Evolutionary conservation across 2,888 invertebrate species (phyloP).

Genomic region (Thalpophila matura): DNA sequence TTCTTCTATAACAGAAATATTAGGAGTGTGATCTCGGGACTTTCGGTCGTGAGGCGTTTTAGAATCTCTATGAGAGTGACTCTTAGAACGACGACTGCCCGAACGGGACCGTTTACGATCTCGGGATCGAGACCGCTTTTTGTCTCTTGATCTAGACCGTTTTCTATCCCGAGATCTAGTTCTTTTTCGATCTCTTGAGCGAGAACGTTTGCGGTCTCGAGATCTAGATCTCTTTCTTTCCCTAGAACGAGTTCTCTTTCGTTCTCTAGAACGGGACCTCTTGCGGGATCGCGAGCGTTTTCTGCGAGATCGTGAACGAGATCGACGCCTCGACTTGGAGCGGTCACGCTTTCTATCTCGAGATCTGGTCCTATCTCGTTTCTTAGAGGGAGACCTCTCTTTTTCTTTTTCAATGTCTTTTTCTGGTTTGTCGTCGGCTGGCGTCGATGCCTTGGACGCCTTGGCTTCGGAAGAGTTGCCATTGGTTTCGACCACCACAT

Average conservation of each 20-base stretch:
- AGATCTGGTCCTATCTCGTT: conserved; percentile 86
- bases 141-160: conserved; percentile 86
- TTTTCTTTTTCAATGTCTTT: conserved; percentile 68
- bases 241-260: conserved; percentile 84
- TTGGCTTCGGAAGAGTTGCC: conserved; percentile 76
- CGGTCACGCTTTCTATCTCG: conserved; percentile 85
- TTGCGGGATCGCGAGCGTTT: conserved; percentile 87
- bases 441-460: conserved; percentile 79
- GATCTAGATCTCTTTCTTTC: conserved; percentile 91
- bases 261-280: conserved; percentile 82
- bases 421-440: conserved; percentile 74
- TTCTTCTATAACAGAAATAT: conserved; percentile 76
- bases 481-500: conserved; percentile 75
- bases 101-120: conserved; percentile 86
- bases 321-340: conserved; percentile 91
- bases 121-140: conserved; percentile 83
- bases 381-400: conserved; percentile 81
- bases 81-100: conserved; percentile 84
- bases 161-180: conserved; percentile 87
- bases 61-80: conserved; percentile 82
- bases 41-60: conserved; percentile 83
- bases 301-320: conserved; percentile 89
- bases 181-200: conserved; percentile 88
- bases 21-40: conserved; percentile 82
- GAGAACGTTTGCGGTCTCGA: conserved; percentile 90